Evolutionary conservation across 2,888 invertebrate species (phyloP), one percentile per base, ranked within the genome.

Genomic region (Agrotis segetum): DNA sequence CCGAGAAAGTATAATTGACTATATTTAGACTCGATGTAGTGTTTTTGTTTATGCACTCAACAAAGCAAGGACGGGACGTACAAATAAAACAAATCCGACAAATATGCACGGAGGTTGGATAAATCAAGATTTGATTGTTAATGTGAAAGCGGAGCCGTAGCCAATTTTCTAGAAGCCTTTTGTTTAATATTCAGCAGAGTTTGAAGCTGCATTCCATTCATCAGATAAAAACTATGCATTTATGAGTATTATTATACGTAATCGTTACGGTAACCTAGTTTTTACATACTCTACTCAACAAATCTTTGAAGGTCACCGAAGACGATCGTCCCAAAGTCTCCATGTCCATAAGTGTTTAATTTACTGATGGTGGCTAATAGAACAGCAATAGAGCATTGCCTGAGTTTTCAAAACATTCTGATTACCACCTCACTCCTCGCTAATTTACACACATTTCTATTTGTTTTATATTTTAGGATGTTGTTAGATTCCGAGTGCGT

Each of bases 361-460:
- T 81, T 60, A 55, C 74, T 66, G 16, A 50, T 29, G 44, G 44
- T 70, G 55, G 34, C 71, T 72, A 83, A 77, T 77, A 46, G 59
- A 67, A 62, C 63, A 66, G 53, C 71, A 77, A 78, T 81, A 71
- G 78, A 74, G 74, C 61, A 79, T 84, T 78, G 74, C 72, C 71
- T 82, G 73, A 74, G 72, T 53, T 74, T 76, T 82, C 88, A 89
- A 91, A 91, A 91, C 88, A 91, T 85, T 87, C 63, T 87, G 88
- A 86, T 91, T 92, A 89, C 83, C 89, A 88, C 87, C 84, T 83
- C 72, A 67, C 75, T 65, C 74, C 61, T 74, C 49, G 77, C 67
- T 86, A 83, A 88, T 87, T 89, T 80, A 85, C 84, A 85, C 85
- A 85, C 88, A 87, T 92, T 92, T 92, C 91, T 92, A 92, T 92